phyloP scores from a whole-genome alignment of 2,888 invertebrate genomes.

The Meiosimyza decipiens region DNA sequence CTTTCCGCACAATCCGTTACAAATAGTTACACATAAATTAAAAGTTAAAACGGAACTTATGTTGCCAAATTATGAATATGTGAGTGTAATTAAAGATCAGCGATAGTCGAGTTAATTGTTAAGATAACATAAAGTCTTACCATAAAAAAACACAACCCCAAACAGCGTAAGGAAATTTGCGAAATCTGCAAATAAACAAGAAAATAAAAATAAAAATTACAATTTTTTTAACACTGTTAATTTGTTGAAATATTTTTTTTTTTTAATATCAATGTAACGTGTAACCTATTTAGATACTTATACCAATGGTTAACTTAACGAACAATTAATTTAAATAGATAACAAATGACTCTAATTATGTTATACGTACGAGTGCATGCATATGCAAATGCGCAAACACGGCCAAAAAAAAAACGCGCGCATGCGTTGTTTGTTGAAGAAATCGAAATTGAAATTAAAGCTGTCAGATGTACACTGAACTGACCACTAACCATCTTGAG shows the following conservation, averaged over 20 bases:
- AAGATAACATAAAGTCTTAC: conserved; percentile 38
- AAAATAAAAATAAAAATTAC: conserved; percentile 22
- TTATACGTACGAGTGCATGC: neutral
- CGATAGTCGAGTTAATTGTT: too few relatives aligned
- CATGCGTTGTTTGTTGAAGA: too few relatives aligned
- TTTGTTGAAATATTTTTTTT: neutral
- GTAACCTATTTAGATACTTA: conserved; percentile 7
- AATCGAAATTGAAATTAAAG: too few relatives aligned
- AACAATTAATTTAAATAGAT: conserved; percentile 21
- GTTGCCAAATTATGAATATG: too few relatives aligned
- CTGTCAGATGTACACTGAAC: neutral
- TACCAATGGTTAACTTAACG: neutral
- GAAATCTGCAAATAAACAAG: conserved; percentile 44
- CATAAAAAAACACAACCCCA: conserved; percentile 44
- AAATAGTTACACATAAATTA: too few relatives aligned
- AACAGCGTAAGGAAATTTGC: conserved; percentile 35
- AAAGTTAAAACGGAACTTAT: too few relatives aligned
- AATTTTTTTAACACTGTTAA: neutral
- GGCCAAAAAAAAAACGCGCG: neutral
- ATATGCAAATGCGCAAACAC: neutral
- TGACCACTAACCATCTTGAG: conserved; percentile 6
- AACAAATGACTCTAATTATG: conserved; percentile 10
- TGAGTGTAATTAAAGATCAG: too few relatives aligned
- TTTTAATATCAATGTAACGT: conserved; percentile 2
- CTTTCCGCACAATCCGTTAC: too few relatives aligned